A percentile compares a stretch with the other conserved stretches of the same genome.
Evolutionary conservation across 2,888 invertebrate species (phyloP).

Genomic region (Erebia palarica): DNA sequence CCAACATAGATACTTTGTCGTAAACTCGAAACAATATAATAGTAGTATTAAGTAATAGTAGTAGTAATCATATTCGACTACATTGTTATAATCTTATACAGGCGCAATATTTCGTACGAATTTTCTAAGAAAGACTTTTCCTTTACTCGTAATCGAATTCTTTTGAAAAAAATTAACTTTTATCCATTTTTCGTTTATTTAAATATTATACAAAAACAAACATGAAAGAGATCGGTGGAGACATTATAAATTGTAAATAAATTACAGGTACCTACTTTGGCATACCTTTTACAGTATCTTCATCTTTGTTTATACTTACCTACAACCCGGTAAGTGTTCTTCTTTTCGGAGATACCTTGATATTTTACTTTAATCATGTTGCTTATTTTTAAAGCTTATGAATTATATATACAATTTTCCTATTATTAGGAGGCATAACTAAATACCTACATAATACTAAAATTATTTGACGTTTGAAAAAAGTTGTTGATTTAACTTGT

Average conservation of each 20-base stretch:
- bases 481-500: no score
- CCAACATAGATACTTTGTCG: no score
- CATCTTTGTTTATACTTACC: conserved; percentile 8
- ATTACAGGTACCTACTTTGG: conserved; percentile 12
- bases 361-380: not conserved
- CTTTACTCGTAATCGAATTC: conserved; percentile 11
- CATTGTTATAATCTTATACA: not conserved
- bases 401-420: no score
- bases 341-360: not conserved
- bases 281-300: conserved; percentile 4
- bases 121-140: conserved; percentile 8
- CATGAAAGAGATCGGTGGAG: conserved; percentile 20
- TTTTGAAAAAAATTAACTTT: conserved; percentile 17
- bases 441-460: no score
- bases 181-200: conserved; percentile 21
- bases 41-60: no score
- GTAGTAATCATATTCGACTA: not conserved
- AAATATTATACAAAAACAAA: conserved; percentile 19
- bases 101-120: not conserved
- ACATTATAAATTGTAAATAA: conserved; percentile 20
- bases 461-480: no score
- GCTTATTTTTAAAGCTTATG: no score
- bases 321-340: not conserved
- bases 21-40: not conserved
- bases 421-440: no score